A percentile compares a stretch with the other conserved stretches of the same genome.
These are phyloP conservation scores for Phyllopteryx taeniolatus DNA, from an alignment of 2,113 vertebrate genomes.

Conservation along the genomic window DNA sequence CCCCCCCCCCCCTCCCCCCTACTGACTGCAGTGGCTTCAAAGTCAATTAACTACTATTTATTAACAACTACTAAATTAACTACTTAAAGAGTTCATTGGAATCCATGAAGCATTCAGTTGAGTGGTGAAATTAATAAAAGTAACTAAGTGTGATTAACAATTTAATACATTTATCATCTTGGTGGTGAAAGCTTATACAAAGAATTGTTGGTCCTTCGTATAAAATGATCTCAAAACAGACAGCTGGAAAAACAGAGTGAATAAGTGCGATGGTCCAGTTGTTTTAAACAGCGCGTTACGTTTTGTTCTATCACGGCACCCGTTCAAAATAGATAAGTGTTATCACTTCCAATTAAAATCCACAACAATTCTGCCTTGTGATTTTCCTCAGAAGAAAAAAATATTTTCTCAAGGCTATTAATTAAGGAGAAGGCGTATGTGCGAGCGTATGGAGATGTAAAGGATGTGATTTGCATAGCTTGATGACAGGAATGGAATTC, in stretches of 20 bases:
- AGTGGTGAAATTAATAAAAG: no score
- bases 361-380: slow-evolving; percentile 27
- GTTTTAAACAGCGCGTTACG: not conserved
- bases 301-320: slow-evolving; percentile 19
- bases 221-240: not conserved
- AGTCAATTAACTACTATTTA: no score
- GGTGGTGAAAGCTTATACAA: no score
- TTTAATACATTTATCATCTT: no score
- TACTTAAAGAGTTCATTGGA: no score
- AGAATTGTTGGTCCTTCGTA: no score
- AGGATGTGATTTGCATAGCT: slow-evolving; percentile 60
- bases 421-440: slow-evolving; percentile 47
- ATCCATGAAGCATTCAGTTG: no score
- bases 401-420: slow-evolving; percentile 55
- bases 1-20: no score
- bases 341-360: slow-evolving; percentile 47
- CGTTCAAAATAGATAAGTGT: slow-evolving; percentile 33
- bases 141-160: no score
- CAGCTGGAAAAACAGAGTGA: not conserved
- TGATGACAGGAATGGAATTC: slow-evolving; percentile 63
- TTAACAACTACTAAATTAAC: no score
- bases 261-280: not conserved
- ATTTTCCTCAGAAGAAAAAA: slow-evolving; percentile 42
- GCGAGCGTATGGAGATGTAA: slow-evolving; percentile 43
- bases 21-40: no score